phyloP scores from a whole-genome alignment of 1,140 invertebrate species.

The Wasmannia auropunctata region DNA sequence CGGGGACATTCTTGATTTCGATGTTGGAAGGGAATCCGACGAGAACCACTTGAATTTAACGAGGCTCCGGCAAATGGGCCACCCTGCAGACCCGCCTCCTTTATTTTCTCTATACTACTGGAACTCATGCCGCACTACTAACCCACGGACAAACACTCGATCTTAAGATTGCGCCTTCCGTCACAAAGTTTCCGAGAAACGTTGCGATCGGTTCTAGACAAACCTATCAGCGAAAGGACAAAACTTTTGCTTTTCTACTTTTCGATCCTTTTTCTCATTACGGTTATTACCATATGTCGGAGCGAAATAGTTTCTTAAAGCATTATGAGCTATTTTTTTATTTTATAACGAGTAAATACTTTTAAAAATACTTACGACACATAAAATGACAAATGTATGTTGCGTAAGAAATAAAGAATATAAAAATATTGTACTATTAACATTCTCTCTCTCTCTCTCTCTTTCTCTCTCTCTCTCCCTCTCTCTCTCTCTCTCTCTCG shows the following conservation, averaged over 20 bases:
- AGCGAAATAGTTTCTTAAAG: background rate
- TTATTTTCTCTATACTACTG: constrained; percentile 66
- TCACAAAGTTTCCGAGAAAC: constrained; percentile 45
- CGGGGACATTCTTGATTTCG: constrained; percentile 79
- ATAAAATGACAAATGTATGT: background rate
- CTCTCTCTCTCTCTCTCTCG: background rate
- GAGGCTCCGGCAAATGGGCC: constrained; percentile 76
- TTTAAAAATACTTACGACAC: background rate
- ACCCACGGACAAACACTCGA: constrained; percentile 57
- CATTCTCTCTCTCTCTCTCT: background rate
- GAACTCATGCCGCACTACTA: constrained; percentile 62
- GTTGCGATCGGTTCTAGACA: constrained; percentile 26
- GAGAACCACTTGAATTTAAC: constrained; percentile 80
- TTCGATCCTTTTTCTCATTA: background rate
- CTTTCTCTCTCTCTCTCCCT: too few species aligned
- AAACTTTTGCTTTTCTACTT: constrained; percentile 11
- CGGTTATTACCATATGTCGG: background rate
- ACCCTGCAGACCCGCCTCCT: constrained; percentile 74
- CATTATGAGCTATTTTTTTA: background rate
- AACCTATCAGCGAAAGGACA: background rate
- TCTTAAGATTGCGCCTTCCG: constrained; percentile 54
- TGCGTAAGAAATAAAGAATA: background rate
- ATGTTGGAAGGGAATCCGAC: constrained; percentile 72
- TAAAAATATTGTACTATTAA: background rate
- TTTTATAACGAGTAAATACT: background rate